phyloP scores from a whole-genome alignment of 2,888 invertebrate genomes.

The Gordius sp. region DNA sequence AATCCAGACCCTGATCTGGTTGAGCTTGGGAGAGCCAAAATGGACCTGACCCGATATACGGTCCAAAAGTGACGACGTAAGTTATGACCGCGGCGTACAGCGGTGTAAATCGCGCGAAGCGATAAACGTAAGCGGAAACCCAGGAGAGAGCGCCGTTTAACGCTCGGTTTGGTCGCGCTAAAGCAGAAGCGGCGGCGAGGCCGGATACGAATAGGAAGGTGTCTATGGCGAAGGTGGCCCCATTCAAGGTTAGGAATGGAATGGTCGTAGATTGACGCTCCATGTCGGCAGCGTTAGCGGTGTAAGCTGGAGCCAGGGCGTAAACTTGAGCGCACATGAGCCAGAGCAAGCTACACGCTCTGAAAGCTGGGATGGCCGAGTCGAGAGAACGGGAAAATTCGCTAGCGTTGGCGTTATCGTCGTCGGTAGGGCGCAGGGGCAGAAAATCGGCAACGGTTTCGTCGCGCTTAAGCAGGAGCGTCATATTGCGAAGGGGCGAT shows the following conservation, averaged over 20 bases:
- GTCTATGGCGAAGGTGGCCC: slow-evolving; percentile 22
- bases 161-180: not conserved
- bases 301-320: slow-evolving; percentile 15
- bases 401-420: no score
- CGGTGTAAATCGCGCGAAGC: slow-evolving; percentile 4
- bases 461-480: no score
- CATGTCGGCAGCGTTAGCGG: slow-evolving; percentile 10
- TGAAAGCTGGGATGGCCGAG: slow-evolving; percentile 16
- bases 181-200: slow-evolving; percentile 17
- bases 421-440: no score
- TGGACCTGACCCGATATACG: not conserved
- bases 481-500: no score
- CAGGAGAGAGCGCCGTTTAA: not conserved
- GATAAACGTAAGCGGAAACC: not conserved
- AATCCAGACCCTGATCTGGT: slow-evolving; percentile 20
- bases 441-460: no score
- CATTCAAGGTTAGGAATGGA: slow-evolving; percentile 22
- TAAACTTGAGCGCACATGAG: slow-evolving; percentile 17
- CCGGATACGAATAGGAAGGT: slow-evolving; percentile 23
- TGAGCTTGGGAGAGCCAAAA: not conserved
- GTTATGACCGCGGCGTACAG: not conserved
- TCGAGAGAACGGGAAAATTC: no score
- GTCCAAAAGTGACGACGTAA: not conserved
- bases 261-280: slow-evolving; percentile 15
- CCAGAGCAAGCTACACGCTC: slow-evolving; percentile 17